Conservation (phyloP, 1,140 invertebrate genomes). For the Vollenhovia emeryi region DNA sequence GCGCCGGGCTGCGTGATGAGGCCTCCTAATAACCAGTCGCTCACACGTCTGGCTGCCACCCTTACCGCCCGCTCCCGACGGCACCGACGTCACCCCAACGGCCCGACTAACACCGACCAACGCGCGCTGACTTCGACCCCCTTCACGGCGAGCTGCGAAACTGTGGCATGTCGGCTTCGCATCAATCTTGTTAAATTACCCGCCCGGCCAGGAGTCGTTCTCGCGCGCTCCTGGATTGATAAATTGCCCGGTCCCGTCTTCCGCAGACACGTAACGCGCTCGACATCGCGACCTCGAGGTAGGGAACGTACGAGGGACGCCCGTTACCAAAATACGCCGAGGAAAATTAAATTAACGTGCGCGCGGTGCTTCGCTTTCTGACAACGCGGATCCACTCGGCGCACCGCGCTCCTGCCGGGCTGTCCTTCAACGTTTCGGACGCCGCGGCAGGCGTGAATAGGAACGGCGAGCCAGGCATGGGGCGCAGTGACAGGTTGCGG, state of each 20-base stretch:
- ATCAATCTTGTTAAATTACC: conserved; percentile 85
- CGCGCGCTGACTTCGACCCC: conserved; percentile 59
- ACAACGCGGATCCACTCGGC: conserved; percentile 42
- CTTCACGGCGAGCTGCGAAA: conserved; percentile 76
- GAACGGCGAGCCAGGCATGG: conserved; percentile 9
- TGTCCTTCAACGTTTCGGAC: conserved; percentile 47
- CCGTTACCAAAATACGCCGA: conserved; percentile 73
- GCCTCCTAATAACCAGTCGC: conserved; percentile 81
- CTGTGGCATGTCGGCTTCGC: conserved; percentile 83
- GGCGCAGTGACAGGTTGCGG: conserved; percentile 34
- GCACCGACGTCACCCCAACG: conserved; percentile 64
- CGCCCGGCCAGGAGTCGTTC: conserved; percentile 82
- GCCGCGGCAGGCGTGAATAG: conserved; percentile 28
- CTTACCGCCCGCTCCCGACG: conserved; percentile 66
- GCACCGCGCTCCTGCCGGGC: conserved; percentile 9
- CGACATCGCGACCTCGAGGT: conserved; percentile 73
- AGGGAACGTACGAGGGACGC: conserved; percentile 38
- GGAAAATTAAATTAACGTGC: conserved; percentile 82
- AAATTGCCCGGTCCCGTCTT: conserved; percentile 83
- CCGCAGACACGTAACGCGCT: conserved; percentile 80
- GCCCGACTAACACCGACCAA: conserved; percentile 56
- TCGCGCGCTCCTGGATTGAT: conserved; percentile 82
- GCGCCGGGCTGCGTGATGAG: conserved; percentile 78
- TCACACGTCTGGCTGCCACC: conserved; percentile 76
- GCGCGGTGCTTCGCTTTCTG: conserved; percentile 53